phyloP scores from a whole-genome alignment of 2,113 vertebrate species.

The Canis aureus region DNA sequence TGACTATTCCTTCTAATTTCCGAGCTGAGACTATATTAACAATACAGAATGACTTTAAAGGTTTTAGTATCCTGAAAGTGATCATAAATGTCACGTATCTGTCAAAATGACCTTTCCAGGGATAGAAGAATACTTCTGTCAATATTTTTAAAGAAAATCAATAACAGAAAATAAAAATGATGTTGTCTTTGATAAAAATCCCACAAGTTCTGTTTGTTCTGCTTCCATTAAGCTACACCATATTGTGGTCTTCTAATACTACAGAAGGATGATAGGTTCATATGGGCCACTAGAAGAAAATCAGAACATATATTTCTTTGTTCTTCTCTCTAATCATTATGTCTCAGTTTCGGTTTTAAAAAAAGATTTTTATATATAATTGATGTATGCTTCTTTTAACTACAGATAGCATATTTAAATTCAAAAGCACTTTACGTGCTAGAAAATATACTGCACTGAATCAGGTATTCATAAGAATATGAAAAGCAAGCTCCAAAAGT shows the following conservation, averaged over 20 bases:
- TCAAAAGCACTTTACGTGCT: neutral
- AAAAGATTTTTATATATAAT: neutral
- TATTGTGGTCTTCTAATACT: neutral
- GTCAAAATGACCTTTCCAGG: neutral
- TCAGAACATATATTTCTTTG: neutral
- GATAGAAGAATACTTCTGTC: neutral
- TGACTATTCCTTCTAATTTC: neutral
- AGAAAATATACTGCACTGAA: constrained; percentile 7
- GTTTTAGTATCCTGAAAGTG: neutral
- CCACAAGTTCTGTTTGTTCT: neutral
- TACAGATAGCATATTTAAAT: neutral
- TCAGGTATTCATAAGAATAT: constrained; percentile 40
- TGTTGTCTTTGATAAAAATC: neutral
- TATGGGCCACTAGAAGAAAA: neutral
- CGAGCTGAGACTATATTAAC: neutral
- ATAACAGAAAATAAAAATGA: neutral
- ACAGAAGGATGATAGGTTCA: neutral
- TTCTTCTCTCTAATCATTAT: neutral
- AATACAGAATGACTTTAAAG: neutral
- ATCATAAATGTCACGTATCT: neutral
- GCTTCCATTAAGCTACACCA: neutral
- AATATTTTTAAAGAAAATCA: neutral
- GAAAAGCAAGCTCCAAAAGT: constrained; percentile 49
- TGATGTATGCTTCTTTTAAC: neutral
- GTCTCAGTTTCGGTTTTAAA: neutral